These are phyloP conservation scores for Acyrthosiphon pisum DNA, from an alignment of 1,140 invertebrate genomes.

Conservation along the genomic window DNA sequence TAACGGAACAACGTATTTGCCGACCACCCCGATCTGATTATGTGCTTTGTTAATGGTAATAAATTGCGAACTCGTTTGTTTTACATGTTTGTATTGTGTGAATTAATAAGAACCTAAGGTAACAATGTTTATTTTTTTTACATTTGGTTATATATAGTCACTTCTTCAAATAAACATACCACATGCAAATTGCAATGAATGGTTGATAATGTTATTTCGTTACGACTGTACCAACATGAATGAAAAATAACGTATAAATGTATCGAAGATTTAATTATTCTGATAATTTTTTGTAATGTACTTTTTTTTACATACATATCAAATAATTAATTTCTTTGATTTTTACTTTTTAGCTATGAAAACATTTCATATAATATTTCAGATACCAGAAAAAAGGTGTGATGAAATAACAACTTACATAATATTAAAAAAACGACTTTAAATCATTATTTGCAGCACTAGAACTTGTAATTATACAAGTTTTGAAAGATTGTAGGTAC, in stretches of 20 bases:
- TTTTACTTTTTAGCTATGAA: too few species aligned
- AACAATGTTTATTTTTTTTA: background rate
- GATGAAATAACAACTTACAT: too few species aligned
- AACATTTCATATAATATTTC: too few species aligned
- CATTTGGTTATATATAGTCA: background rate
- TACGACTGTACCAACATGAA: background rate
- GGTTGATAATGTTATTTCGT: background rate
- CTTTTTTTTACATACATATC: too few species aligned
- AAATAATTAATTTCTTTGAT: too few species aligned
- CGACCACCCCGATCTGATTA: constrained; percentile 12
- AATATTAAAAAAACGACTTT: too few species aligned
- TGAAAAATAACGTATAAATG: background rate
- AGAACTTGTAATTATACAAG: too few species aligned
- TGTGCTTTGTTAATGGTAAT: background rate
- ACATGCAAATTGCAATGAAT: background rate
- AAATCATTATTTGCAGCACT: too few species aligned
- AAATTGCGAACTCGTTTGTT: background rate
- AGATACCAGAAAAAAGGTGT: too few species aligned
- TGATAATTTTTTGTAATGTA: background rate
- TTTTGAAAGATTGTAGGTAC: too few species aligned
- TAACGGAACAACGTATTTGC: background rate
- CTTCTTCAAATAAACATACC: background rate
- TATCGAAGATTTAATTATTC: background rate
- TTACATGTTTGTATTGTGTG: background rate
- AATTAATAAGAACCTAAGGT: background rate